A percentile compares a stretch with the other conserved stretches of the same genome.
Evolutionary conservation across 1,140 invertebrate species (phyloP).

Genomic region (Drosophila athabasca): DNA sequence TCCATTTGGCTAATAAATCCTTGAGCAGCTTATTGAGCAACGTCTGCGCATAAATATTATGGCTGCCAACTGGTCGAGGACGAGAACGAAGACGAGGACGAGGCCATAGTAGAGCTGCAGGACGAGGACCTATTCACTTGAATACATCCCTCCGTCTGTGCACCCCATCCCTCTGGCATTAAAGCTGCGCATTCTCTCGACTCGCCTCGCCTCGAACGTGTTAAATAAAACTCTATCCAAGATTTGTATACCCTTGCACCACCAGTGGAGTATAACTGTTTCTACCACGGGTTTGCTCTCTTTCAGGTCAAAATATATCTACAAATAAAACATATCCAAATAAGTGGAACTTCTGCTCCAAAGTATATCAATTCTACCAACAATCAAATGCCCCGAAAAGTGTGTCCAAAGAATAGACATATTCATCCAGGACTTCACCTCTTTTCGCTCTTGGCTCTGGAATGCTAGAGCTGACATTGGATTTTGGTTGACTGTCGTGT

Average conservation of each 20-base stretch:
- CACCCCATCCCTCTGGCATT: slow-evolving; percentile 6
- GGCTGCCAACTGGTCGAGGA: slow-evolving; percentile 56
- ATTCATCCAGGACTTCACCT: too few relatives aligned
- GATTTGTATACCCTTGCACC: neutral
- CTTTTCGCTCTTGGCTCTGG: slow-evolving; percentile 3
- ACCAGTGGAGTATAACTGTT: neutral
- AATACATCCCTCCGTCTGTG: slow-evolving; percentile 31
- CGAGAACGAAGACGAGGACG: neutral
- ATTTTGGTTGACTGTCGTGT: slow-evolving; percentile 70
- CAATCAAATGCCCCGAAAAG: too few relatives aligned
- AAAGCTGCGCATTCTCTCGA: slow-evolving; percentile 30
- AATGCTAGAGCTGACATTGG: slow-evolving; percentile 77
- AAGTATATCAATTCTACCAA: too few relatives aligned
- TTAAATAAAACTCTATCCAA: slow-evolving; percentile 61
- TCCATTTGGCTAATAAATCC: slow-evolving; percentile 83
- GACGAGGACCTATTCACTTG: slow-evolving; percentile 54
- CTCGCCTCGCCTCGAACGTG: slow-evolving; percentile 50
- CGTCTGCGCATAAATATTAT: slow-evolving; percentile 81
- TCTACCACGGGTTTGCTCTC: neutral
- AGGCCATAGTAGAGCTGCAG: neutral
- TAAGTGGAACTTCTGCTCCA: too few relatives aligned
- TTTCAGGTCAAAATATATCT: neutral
- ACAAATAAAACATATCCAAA: too few relatives aligned
- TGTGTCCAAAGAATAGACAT: too few relatives aligned
- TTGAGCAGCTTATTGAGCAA: slow-evolving; percentile 83